Conservation (phyloP, 2,888 invertebrate genomes). For the Dioctria rufipes region DNA sequence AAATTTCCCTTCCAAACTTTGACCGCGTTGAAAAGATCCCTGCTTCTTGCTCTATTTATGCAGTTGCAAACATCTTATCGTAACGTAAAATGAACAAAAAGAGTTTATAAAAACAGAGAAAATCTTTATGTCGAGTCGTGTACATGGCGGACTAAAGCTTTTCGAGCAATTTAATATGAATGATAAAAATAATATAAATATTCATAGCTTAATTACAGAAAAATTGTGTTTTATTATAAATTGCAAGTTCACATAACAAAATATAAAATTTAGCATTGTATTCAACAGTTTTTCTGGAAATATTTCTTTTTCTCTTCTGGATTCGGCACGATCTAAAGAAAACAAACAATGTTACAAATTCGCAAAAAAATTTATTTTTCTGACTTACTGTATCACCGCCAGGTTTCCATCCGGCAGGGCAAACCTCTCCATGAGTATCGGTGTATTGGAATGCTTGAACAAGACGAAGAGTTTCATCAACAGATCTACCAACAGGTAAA, state of each 20-base stretch:
- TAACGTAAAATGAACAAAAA: no score
- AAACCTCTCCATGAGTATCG: constrained; percentile 91
- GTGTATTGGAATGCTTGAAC: constrained; percentile 95
- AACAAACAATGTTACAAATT: constrained; percentile 59
- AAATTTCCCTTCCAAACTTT: no score
- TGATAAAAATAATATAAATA: no score
- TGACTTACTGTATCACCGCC: constrained; percentile 85
- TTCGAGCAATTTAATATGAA: background rate
- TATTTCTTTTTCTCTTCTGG: constrained; percentile 86
- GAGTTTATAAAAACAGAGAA: no score
- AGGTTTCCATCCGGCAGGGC: constrained; percentile 94
- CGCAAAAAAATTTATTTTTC: background rate
- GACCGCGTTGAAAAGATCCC: no score
- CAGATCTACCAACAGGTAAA: constrained; percentile 88
- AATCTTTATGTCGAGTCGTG: no score
- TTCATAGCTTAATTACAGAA: background rate
- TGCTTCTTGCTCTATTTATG: no score
- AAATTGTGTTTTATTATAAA: background rate
- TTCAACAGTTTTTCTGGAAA: constrained; percentile 76
- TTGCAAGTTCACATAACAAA: background rate
- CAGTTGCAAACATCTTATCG: no score
- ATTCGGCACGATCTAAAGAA: constrained; percentile 85
- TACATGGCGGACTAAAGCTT: background rate
- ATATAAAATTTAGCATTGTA: background rate
- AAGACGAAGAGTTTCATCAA: constrained; percentile 89